phyloP scores from a whole-genome alignment of 23 tunicate species.

The Halocynthia aurantium region DNA sequence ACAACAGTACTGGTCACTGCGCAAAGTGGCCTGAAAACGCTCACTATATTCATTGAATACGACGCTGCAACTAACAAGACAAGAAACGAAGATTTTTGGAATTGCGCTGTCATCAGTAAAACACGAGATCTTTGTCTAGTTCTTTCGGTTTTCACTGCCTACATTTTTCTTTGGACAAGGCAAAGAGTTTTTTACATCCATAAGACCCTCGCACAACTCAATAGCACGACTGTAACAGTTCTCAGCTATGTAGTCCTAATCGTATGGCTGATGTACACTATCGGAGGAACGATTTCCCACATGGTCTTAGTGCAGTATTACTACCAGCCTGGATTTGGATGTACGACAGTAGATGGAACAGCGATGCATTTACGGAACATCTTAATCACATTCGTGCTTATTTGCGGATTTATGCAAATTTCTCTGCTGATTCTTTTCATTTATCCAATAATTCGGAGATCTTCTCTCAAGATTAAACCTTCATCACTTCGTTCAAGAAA shows the following conservation, averaged over 20 bases:
- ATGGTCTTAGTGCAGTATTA: slow-evolving; percentile 19
- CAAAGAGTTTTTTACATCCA: slow-evolving; percentile 59
- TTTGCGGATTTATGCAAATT: slow-evolving; percentile 3
- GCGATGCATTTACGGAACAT: background rate
- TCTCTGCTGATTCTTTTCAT: slow-evolving; percentile 3
- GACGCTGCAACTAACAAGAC: slow-evolving; percentile 2
- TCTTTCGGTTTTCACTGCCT: slow-evolving; percentile 18
- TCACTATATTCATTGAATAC: slow-evolving; percentile 5
- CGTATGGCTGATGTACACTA: slow-evolving; percentile 30
- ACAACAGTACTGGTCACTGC: slow-evolving; percentile 3
- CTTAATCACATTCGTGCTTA: background rate
- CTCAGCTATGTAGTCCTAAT: slow-evolving; percentile 24
- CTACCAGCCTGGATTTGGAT: slow-evolving; percentile 22
- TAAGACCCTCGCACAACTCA: slow-evolving; percentile 34
- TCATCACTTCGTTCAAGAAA: too few relatives aligned
- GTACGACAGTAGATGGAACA: slow-evolving; percentile 3
- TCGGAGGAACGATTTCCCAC: slow-evolving; percentile 8
- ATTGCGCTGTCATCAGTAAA: slow-evolving; percentile 23
- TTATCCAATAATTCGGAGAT: background rate
- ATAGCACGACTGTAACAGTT: slow-evolving; percentile 16
- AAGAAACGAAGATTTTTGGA: background rate
- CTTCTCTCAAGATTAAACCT: background rate
- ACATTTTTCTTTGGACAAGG: slow-evolving; percentile 56
- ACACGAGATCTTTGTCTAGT: slow-evolving; percentile 4
- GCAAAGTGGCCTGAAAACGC: background rate